Evolutionary conservation across 2,888 invertebrate genomes (phyloP).

Genomic region (Apodemia mormo): DNA sequence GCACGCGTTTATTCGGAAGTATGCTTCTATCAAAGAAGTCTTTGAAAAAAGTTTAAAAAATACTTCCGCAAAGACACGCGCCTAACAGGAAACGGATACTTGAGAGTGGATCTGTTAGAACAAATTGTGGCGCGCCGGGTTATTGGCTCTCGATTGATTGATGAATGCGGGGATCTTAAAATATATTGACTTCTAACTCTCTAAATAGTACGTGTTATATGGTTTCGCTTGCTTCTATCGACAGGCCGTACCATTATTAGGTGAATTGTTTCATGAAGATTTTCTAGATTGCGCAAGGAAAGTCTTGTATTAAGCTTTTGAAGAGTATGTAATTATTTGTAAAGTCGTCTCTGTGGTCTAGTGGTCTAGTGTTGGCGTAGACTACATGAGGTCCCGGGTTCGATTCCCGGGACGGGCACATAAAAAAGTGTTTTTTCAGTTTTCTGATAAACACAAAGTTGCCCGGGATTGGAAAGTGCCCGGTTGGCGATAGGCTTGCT

Average conservation of each 20-base stretch:
- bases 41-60: slow-evolving; percentile 19
- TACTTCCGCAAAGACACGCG: slow-evolving; percentile 36
- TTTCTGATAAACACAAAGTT: no score
- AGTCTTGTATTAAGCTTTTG: no score
- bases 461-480: no score
- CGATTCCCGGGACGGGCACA: no score
- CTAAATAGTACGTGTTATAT: not conserved
- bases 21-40: slow-evolving; percentile 15
- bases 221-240: not conserved
- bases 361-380: no score
- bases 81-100: slow-evolving; percentile 40
- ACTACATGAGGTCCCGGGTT: no score
- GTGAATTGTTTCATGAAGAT: no score
- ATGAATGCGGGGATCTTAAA: slow-evolving; percentile 37
- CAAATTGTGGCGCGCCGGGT: slow-evolving; percentile 41
- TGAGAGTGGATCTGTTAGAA: slow-evolving; percentile 34
- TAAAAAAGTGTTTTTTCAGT: no score
- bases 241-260: not conserved
- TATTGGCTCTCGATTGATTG: slow-evolving; percentile 42
- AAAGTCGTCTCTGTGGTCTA: no score
- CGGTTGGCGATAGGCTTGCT: no score
- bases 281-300: no score
- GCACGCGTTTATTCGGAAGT: not conserved
- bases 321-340: no score
- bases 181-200: slow-evolving; percentile 20